Evolutionary conservation across 2,888 invertebrate genomes (phyloP).

Genomic region (Drosophila colorata): DNA sequence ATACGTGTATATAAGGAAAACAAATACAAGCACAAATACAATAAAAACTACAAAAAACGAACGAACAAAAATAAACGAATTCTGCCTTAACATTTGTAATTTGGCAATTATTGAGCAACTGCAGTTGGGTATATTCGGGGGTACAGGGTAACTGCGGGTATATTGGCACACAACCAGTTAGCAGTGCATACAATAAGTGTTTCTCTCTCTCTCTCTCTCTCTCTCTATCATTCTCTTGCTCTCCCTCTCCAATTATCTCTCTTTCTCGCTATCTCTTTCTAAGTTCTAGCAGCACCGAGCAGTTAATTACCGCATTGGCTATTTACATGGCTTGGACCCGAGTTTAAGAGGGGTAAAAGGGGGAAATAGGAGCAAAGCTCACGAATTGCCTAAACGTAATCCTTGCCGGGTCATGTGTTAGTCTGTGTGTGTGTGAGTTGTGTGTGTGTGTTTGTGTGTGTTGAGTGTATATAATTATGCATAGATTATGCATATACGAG

Average conservation of each 20-base stretch:
- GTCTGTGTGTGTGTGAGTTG: conserved; percentile 18
- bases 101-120: conserved; percentile 77
- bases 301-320: conserved; percentile 14
- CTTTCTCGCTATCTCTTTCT: conserved; percentile 4
- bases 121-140: conserved; percentile 35
- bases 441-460: conserved; percentile 22
- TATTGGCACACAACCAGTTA: conserved; percentile 59
- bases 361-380: conserved; percentile 20
- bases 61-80: conserved; percentile 26
- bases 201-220: conserved; percentile 7
- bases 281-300: conserved; percentile 35
- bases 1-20: conserved; percentile 24
- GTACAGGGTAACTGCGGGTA: conserved; percentile 14
- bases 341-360: not conserved
- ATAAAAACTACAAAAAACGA: conserved; percentile 27
- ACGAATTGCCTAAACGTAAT: conserved; percentile 21
- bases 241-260: not conserved
- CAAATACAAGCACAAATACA: conserved; percentile 19
- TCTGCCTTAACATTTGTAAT: conserved; percentile 62
- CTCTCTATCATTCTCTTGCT: not conserved
- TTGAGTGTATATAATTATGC: conserved; percentile 25
- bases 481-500: conserved; percentile 36
- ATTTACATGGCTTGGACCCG: conserved; percentile 8
- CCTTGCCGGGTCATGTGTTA: conserved; percentile 34
- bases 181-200: conserved; percentile 37